Base-by-base conservation (phyloP, 2,797 vertebrate species). In the Helarctos malayanus region DNA sequence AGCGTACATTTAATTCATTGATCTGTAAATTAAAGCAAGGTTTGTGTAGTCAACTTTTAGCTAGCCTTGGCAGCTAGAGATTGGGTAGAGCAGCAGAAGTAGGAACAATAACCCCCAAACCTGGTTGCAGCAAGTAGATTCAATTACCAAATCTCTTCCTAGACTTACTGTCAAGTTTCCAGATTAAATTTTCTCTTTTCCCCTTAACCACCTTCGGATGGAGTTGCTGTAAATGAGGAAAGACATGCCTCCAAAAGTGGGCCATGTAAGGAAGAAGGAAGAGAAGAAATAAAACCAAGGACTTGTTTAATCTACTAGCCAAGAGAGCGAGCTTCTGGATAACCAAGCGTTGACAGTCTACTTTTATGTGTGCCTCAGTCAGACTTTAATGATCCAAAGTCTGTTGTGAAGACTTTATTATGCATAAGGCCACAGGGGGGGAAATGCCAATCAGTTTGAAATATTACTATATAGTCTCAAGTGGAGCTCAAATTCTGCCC, bases 321-420 rank as follows among this genome's bases (percentile, higher is more conserved):
- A 92, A 57, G 87, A 91, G 59, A 19, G 2, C 5, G 18, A 88
- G 82, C 54, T 91, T 86, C 94, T 96, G 96, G 87, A 95, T 76
- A 75, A 41, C 59, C 38, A 84, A 14, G 69, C 12, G 8, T 82
- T 95, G 90, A 96, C 94, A 96, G 75, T 96, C 92, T 82, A 68
- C 97, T 96, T 94, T 94, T 88, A 63, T 89, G 85, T 93, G 73
- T 97, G 75, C 91, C 49, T 73, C 69, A 91, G 82, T 93, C 92
- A 97, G 96, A 95, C 95, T 85, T 97, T 96, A 95, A 96, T 97
- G 95, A 95, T 97, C 90, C 89, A 94, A 95, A 95, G 95, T 96
- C 96, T 89, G 71, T 94, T 97, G 91, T 97, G 96, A 97, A 95
- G 90, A 97, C 95, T 97, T 97, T 94, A 95, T 98, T 97, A 97